Evolutionary conservation across 2,888 invertebrate species (phyloP), one percentile per base, ranked within the genome.

Genomic region (Aporophyla nigra): DNA sequence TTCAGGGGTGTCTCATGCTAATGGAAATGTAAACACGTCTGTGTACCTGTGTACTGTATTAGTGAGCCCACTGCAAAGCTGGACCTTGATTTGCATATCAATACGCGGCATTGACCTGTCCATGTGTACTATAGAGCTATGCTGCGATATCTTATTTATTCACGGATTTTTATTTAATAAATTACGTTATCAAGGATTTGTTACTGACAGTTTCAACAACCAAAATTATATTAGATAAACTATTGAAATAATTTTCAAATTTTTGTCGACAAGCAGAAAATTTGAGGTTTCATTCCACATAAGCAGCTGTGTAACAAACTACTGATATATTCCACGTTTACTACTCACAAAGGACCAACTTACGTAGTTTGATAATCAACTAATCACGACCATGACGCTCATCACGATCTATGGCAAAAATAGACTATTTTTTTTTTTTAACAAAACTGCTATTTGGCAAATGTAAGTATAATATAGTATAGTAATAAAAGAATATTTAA

Each of bases 21-120:
- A 61, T 77, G 24, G 27, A 77, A 54, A 83, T 56, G 74, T 85
- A 59, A 49, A 27, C 62, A 71, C 61, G 63, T 59, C 21, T 24
- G 56, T n/a, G 51, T 21, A 49, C 14, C 46, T 16, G 40, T 16
- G 49, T 54, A 14, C 62, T 49, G 78, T 56, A 27, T 43, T 6
- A 40, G 49, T 27, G 56, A 66, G 51, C 79, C 61, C 46, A 40
- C 54, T 19, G n/a, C 75, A 40, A 65, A 71, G 71, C n/a, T 61
- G 59, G 19, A 16, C 33, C 33, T 46, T 19, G 69, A 58, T 61
- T 40, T 27, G 66, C 53, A 79, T 67, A 54, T 58, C 61, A 79
- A 70, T 67, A n/a, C 49, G n/a, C 61, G 56, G 21, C 73, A 69
- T 56, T 58, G 80, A 73, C 58, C 65, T 73, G 58, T 51, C 58